These are phyloP conservation scores for Acipenser transmontanus DNA, from an alignment of 2,797 vertebrate species.

Conservation along the genomic window DNA sequence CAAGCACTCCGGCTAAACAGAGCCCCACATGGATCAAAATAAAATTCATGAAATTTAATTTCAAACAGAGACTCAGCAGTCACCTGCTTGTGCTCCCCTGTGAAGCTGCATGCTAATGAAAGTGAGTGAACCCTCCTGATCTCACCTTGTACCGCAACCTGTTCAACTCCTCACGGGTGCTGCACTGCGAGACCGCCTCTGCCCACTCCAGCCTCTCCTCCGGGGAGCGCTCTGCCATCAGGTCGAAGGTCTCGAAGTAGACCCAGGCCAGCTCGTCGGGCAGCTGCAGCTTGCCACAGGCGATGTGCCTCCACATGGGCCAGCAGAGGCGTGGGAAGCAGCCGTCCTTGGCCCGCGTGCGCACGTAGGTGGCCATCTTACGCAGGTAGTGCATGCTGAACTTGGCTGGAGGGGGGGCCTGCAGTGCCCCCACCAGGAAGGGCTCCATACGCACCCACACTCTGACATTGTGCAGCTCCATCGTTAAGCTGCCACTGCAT, in stretches of 20 bases:
- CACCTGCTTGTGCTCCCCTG: too few species aligned
- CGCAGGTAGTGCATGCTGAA: constrained; percentile 83
- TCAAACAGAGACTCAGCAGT: too few species aligned
- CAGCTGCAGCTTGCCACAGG: constrained; percentile 89
- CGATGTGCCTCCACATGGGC: constrained; percentile 85
- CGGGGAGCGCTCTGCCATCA: constrained; percentile 53
- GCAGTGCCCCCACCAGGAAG: constrained; percentile 79
- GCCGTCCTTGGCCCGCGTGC: constrained; percentile 61
- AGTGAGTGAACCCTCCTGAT: not conserved
- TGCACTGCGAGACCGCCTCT: constrained; percentile 75
- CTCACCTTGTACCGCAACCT: constrained; percentile 75
- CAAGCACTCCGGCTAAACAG: too few species aligned
- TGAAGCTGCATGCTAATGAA: too few species aligned
- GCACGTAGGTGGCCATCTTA: constrained; percentile 80
- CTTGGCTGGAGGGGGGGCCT: constrained; percentile 69
- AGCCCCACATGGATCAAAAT: too few species aligned
- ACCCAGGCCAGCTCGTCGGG: constrained; percentile 82
- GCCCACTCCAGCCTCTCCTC: constrained; percentile 75
- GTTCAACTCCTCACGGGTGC: constrained; percentile 72
- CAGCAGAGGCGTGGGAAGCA: constrained; percentile 78
- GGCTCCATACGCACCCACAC: constrained; percentile 88
- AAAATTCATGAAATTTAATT: too few species aligned
- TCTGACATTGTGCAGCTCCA: constrained; percentile 60
- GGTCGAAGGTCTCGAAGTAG: constrained; percentile 87
- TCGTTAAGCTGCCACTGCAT: constrained; percentile 29